Base-by-base conservation (phyloP, 2,113 vertebrate species). In the Ellobius talpinus region DNA sequence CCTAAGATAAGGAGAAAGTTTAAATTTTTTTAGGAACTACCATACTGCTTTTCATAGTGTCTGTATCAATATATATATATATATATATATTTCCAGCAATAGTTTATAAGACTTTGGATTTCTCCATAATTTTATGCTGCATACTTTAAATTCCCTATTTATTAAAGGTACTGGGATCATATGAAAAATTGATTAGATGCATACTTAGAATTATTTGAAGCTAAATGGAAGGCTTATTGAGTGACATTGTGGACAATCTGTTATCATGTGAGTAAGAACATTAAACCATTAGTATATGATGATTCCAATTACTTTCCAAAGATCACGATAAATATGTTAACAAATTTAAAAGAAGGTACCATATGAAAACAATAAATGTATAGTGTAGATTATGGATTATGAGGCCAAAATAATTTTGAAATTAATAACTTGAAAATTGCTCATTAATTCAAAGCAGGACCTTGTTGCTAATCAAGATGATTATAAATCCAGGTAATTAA, bases 401-500 rank as follows among this genome's bases (percentile, higher is more conserved):
- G 72, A 85, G 26, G 31, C 26, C 68, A n/a, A 91, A 88, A 45
- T 24, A 74, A 23, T 31, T 89, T 31, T n/a, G n/a, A n/a, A n/a
- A n/a, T n/a, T n/a, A n/a, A n/a, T n/a, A n/a, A 93, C 45, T 5
- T 94, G 17, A 0, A 72, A 93, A 55, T 24, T 93, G 3, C 45
- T 94, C n/a, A 70, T 88, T 93, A 95, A 94, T 91, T 42, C 87
- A 79, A 87, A 92, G 6, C 74, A 70, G 24, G 70, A 95, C 31
- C 42, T 11, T 58, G 78, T 45, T 81, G 66, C 47, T 63, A 11
- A 50, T 95, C 10, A 39, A 9, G 31, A 50, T 42, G 26, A 21
- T 29, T 81, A 21, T 52, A 90, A 88, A 73, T 36, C 33, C 13
- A 79, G 14, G 45, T 33, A 26, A 52, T 88, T 88, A 70, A 58